phyloP scores from a whole-genome alignment of 1,140 invertebrate genomes.

The Drosophila pseudoobscura region DNA sequence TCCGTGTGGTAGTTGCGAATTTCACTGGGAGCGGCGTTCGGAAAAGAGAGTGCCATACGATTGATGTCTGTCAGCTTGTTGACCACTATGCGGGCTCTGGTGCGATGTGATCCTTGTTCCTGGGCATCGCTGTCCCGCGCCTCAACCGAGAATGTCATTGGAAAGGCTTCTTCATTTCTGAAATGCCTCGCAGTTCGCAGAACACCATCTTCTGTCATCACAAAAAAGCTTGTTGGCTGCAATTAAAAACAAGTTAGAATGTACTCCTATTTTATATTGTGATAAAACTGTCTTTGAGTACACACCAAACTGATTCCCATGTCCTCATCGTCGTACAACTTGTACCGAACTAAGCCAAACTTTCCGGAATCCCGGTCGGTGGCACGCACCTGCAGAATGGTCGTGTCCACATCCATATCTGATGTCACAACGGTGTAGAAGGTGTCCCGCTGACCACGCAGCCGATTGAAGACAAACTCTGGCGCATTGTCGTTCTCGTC shows the following conservation, averaged over 20 bases:
- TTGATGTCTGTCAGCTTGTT: constrained; percentile 89
- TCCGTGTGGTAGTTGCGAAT: constrained; percentile 87
- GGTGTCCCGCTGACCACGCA: constrained; percentile 83
- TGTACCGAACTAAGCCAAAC: constrained; percentile 90
- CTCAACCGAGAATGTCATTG: constrained; percentile 89
- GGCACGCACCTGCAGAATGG: constrained; percentile 90
- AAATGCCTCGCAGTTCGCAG: constrained; percentile 89
- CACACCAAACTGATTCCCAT: constrained; percentile 85
- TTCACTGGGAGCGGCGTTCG: constrained; percentile 88
- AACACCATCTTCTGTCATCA: constrained; percentile 89
- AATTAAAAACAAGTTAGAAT: background rate
- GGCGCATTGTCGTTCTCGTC: constrained; percentile 95
- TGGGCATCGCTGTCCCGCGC: constrained; percentile 83
- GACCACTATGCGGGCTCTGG: constrained; percentile 82
- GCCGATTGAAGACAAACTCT: constrained; percentile 89
- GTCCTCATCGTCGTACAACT: constrained; percentile 78
- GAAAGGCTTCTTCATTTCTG: constrained; percentile 87
- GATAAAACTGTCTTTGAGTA: background rate
- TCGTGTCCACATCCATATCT: constrained; percentile 88
- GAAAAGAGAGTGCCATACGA: constrained; percentile 90
- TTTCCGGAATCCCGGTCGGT: constrained; percentile 92
- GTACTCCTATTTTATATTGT: too few relatives aligned
- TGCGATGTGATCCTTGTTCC: constrained; percentile 73
- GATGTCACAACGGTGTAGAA: constrained; percentile 90
- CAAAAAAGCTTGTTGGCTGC: constrained; percentile 86